A percentile compares a stretch with the other conserved stretches of the same genome.
These are phyloP conservation scores for Actinemys pallida DNA, from an alignment of 2,113 vertebrate genomes.

Conservation along the genomic window DNA sequence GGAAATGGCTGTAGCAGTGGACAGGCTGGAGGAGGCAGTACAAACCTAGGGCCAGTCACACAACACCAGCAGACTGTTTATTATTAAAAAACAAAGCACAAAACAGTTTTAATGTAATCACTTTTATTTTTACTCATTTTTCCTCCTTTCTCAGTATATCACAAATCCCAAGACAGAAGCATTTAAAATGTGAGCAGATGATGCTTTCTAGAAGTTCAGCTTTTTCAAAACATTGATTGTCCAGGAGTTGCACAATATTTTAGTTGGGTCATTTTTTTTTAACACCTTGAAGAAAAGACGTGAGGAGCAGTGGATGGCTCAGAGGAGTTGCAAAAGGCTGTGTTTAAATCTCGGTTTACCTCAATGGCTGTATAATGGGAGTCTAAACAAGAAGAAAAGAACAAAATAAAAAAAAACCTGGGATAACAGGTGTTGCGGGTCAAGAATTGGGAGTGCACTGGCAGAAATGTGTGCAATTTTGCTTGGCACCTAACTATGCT, in stretches of 20 bases:
- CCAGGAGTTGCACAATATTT: background rate
- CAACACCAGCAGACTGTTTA: background rate
- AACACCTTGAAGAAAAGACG: fast-evolving
- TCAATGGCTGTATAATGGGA: background rate
- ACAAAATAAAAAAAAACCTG: background rate
- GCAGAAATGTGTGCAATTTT: background rate
- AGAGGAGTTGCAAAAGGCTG: background rate
- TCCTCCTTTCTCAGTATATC: background rate
- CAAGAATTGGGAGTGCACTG: fast-evolving
- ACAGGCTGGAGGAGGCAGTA: background rate
- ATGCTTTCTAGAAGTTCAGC: background rate
- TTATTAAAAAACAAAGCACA: background rate
- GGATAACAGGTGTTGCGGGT: background rate
- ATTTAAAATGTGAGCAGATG: background rate
- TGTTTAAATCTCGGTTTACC: background rate
- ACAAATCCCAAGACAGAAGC: background rate
- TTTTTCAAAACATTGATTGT: background rate
- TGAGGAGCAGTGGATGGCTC: background rate
- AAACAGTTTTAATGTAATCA: constrained; percentile 11
- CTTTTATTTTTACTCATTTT: background rate
- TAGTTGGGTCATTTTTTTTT: fast-evolving
- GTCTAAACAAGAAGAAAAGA: background rate
- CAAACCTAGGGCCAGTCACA: background rate
- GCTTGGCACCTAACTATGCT: background rate
- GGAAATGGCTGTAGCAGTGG: background rate